phyloP scores from a whole-genome alignment of 1,140 invertebrate genomes.

The Drosophila mojavensis region DNA sequence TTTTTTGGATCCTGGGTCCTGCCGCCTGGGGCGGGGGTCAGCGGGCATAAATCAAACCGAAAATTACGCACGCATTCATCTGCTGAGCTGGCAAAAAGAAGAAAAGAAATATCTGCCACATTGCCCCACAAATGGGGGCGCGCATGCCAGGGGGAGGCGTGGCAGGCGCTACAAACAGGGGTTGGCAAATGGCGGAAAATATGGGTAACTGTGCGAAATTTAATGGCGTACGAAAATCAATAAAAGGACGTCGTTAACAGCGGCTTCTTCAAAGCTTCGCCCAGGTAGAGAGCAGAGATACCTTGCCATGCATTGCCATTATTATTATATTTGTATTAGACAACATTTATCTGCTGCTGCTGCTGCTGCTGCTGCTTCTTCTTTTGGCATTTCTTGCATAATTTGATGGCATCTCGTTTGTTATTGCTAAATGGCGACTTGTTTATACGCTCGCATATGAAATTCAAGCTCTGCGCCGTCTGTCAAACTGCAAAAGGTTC shows the following conservation, averaged over 20 bases:
- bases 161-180: slow-evolving; percentile 34
- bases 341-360: too few species aligned
- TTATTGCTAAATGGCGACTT: slow-evolving; percentile 27
- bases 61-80: slow-evolving; percentile 83
- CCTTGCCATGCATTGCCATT: too few species aligned
- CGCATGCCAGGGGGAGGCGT: neutral
- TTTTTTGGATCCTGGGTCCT: neutral
- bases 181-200: slow-evolving; percentile 77
- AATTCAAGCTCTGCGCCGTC: slow-evolving; percentile 21
- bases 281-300: slow-evolving; percentile 11
- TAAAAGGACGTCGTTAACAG: slow-evolving; percentile 60
- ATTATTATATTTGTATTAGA: slow-evolving; percentile 1
- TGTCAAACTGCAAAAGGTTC: slow-evolving; percentile 22
- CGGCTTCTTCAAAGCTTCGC: slow-evolving; percentile 8
- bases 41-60: slow-evolving; percentile 82
- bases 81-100: slow-evolving; percentile 82
- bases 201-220: slow-evolving; percentile 82
- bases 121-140: slow-evolving; percentile 46
- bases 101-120: slow-evolving; percentile 71
- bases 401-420: slow-evolving; percentile 22
- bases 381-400: neutral
- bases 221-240: slow-evolving; percentile 80
- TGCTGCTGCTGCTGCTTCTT: too few species aligned
- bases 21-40: slow-evolving; percentile 66
- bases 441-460: slow-evolving; percentile 4